Evolutionary conservation across 2,113 vertebrate genomes (phyloP).

Genomic region (Mus pahari): DNA sequence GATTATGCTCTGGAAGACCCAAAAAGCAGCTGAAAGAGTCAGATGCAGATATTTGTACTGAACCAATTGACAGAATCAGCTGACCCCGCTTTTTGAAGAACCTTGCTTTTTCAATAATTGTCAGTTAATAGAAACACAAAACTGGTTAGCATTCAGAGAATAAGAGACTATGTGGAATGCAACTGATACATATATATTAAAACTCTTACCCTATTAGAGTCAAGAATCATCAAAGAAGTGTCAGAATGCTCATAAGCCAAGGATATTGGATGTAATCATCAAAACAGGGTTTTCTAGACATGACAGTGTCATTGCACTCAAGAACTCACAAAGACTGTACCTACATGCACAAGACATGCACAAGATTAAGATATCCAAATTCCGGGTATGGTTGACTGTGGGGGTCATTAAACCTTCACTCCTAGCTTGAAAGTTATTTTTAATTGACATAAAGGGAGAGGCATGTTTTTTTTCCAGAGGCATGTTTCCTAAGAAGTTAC

Average conservation of each 20-base stretch:
- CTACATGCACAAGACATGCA: background rate
- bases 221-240: background rate
- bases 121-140: background rate
- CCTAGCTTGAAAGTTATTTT: background rate
- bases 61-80: no score
- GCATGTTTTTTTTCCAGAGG: background rate
- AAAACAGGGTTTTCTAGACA: background rate
- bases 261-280: fast-evolving
- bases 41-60: no score
- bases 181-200: background rate
- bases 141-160: background rate
- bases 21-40: no score
- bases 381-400: background rate
- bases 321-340: background rate
- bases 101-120: background rate
- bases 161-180: background rate
- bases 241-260: background rate
- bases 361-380: background rate
- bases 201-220: background rate
- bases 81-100: background rate
- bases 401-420: background rate
- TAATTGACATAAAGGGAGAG: background rate
- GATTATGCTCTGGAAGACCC: no score
- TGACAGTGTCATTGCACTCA: background rate
- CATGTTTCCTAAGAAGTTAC: no score